Percentiles rank a stretch among this genome's conserved stretches.
Evolutionary conservation across 2,888 invertebrate species (phyloP).

Genomic region (Ethmia dodecea): DNA sequence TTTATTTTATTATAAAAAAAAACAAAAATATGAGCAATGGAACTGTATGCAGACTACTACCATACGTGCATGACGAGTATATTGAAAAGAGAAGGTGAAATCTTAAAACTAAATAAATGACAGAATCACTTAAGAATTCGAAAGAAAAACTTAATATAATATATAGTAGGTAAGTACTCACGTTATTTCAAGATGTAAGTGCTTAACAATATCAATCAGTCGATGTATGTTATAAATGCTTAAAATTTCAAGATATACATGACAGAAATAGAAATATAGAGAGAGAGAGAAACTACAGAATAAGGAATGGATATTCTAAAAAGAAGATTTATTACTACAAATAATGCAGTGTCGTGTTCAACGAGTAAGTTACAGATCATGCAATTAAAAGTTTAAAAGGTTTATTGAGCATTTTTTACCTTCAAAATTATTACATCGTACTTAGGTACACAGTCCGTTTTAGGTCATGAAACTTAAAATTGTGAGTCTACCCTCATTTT

Average conservation of each 20-base stretch:
- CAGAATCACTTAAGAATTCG: constrained; percentile 4
- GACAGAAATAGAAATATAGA: constrained; percentile 15
- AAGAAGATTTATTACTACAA: constrained; percentile 25
- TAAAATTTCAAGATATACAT: constrained; percentile 31
- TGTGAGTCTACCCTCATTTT: constrained; percentile 22
- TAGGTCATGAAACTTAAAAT: constrained; percentile 13
- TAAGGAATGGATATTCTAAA: constrained; percentile 64
- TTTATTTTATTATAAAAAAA: constrained; percentile 26
- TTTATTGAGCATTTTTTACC: constrained; percentile 46
- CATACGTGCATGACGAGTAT: constrained; percentile 46
- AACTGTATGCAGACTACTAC: constrained; percentile 47
- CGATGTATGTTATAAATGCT: constrained; percentile 57
- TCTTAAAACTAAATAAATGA: constrained; percentile 26
- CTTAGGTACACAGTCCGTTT: constrained; percentile 23
- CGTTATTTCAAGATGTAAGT: constrained; percentile 30
- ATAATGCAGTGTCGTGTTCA: constrained; percentile 34
- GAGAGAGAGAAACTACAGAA: constrained; percentile 50
- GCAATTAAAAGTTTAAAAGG: constrained; percentile 70
- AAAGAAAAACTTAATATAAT: constrained; percentile 17
- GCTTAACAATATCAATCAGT: constrained; percentile 52
- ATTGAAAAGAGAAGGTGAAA: constrained; percentile 24
- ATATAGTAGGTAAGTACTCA: constrained; percentile 23
- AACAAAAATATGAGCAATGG: constrained; percentile 37
- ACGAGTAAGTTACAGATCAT: constrained; percentile 31
- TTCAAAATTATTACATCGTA: constrained; percentile 22